Conservation (phyloP, 2,113 vertebrate species). For the Alligator sinensis region DNA sequence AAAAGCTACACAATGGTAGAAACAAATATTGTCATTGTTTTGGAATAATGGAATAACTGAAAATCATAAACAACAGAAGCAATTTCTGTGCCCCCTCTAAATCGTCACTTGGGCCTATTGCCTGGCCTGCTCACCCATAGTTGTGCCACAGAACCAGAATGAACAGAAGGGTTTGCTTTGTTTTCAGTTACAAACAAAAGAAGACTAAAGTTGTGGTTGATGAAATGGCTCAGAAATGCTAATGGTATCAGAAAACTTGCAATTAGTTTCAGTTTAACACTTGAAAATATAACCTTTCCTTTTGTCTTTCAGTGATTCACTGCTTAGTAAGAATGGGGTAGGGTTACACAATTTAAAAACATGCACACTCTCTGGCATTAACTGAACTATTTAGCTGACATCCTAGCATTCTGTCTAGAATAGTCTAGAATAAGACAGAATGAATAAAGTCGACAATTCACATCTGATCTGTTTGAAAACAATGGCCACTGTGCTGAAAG, state of each 20-base stretch:
- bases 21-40: background rate
- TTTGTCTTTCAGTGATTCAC: too few species aligned
- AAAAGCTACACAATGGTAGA: background rate
- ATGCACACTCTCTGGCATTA: background rate
- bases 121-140: too few species aligned
- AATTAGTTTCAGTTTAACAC: too few species aligned
- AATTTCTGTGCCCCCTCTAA: too few species aligned
- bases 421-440: background rate
- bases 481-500: background rate
- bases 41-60: background rate
- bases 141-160: background rate
- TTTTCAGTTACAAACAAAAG: background rate
- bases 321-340: background rate
- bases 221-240: background rate
- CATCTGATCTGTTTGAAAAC: background rate
- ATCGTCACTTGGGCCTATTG: too few species aligned
- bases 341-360: background rate
- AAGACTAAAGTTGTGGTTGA: background rate
- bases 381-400: background rate
- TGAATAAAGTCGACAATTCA: background rate
- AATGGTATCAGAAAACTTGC: background rate
- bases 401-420: background rate
- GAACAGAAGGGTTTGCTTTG: background rate
- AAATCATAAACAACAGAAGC: background rate
- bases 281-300: too few species aligned